Percentiles rank a stretch among this genome's conserved stretches.
These are phyloP conservation scores for Contarinia nasturtii DNA, from an alignment of 1,140 invertebrate species.

Conservation along the genomic window DNA sequence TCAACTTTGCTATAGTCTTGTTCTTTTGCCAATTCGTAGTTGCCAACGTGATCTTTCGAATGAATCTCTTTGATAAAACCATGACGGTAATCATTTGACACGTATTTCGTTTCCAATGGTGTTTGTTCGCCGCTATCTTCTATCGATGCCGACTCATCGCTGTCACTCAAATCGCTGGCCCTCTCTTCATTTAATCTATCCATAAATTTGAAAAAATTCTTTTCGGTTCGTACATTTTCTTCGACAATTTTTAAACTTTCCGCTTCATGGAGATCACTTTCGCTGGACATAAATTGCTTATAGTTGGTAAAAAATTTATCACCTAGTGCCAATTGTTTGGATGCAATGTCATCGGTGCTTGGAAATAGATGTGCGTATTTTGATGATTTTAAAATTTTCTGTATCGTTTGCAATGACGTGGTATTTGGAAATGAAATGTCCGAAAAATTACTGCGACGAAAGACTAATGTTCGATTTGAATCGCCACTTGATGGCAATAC, in stretches of 20 bases:
- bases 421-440: conserved; percentile 18
- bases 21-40: not conserved
- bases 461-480: conserved; percentile 9
- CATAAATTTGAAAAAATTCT: conserved; percentile 2
- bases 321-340: not conserved
- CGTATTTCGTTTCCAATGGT: too few species aligned
- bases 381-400: not conserved
- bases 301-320: not conserved
- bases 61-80: not conserved
- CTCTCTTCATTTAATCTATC: conserved; percentile 1
- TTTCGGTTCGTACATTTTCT: conserved; percentile 3
- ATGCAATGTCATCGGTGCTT: conserved; percentile 2
- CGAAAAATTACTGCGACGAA: conserved; percentile 15
- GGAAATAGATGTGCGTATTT: conserved; percentile 4
- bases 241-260: conserved; percentile 2
- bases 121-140: too few species aligned
- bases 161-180: not conserved
- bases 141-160: too few species aligned
- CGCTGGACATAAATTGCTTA: not conserved
- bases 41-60: not conserved
- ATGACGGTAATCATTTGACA: not conserved
- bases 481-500: conserved; percentile 10
- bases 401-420: conserved; percentile 1
- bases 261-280: not conserved
- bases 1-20: not conserved